A percentile compares a stretch with the other conserved stretches of the same genome.
Evolutionary conservation across 1,140 invertebrate species (phyloP).

Genomic region (Lepidurus apus): DNA sequence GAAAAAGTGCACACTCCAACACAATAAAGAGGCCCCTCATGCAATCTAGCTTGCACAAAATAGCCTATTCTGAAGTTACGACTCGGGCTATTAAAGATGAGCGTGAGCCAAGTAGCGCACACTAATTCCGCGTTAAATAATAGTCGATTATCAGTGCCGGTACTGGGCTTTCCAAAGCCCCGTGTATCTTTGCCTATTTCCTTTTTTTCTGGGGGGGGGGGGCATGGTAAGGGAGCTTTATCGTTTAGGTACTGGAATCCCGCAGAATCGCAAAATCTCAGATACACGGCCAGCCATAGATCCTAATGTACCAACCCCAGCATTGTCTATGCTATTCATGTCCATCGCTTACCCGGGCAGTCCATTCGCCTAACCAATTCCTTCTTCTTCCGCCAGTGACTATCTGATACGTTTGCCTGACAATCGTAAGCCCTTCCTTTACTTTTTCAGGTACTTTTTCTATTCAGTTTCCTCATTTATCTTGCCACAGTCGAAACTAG

Average conservation of each 20-base stretch:
- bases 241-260: neutral
- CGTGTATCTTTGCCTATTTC: too few relatives aligned
- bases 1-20: neutral
- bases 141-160: neutral
- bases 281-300: neutral
- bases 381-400: neutral
- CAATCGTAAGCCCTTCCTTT: slow-evolving; percentile 9
- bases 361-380: slow-evolving; percentile 4
- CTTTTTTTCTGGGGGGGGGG: too few relatives aligned
- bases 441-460: neutral
- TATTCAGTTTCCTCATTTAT: neutral
- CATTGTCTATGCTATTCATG: neutral
- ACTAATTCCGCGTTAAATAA: neutral
- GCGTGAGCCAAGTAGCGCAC: neutral
- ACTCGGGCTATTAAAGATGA: slow-evolving; percentile 7
- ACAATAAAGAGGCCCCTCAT: neutral
- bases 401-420: neutral
- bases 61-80: slow-evolving; percentile 3
- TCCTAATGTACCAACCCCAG: neutral
- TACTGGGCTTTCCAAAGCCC: too few relatives aligned
- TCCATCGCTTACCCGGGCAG: neutral
- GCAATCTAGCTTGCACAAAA: neutral
- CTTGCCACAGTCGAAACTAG: neutral
- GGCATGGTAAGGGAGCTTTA: too few relatives aligned
- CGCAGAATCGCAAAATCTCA: neutral